Evolutionary conservation across 37 sponge, comb jelly and placozoan species (phyloP).

Genomic region (Cladorhizidae sp.): DNA sequence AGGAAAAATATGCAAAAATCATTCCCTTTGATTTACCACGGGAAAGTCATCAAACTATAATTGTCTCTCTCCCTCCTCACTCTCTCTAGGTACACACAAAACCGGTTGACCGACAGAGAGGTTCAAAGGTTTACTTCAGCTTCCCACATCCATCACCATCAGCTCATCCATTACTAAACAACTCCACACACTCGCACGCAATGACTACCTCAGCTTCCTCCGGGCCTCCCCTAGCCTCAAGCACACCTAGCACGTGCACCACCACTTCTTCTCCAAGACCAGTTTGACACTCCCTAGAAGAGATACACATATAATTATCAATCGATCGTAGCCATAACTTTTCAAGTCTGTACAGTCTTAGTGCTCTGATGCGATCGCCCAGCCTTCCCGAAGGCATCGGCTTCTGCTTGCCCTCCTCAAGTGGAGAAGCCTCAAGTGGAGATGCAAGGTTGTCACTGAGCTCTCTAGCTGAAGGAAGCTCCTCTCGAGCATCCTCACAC

Average conservation of each 20-base stretch:
- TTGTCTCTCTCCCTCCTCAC: too few species aligned
- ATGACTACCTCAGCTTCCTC: slow-evolving; percentile 41
- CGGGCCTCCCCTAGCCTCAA: slow-evolving; percentile 12
- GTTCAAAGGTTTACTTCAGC: too few species aligned
- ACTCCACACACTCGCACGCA: too few species aligned
- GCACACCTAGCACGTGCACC: neutral
- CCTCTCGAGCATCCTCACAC: neutral
- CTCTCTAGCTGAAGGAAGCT: neutral
- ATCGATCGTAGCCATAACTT: neutral
- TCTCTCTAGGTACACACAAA: too few species aligned
- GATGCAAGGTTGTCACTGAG: too few species aligned
- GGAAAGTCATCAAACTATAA: too few species aligned
- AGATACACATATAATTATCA: neutral
- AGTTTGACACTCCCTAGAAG: slow-evolving; percentile 23
- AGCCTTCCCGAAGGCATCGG: slow-evolving; percentile 21
- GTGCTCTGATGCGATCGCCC: slow-evolving; percentile 4
- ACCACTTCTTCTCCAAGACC: slow-evolving; percentile 14
- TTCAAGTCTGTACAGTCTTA: slow-evolving; percentile 26
- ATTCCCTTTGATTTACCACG: too few species aligned
- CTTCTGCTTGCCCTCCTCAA: neutral
- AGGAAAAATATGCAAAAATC: too few species aligned
- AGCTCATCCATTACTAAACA: too few species aligned
- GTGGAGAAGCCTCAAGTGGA: too few species aligned
- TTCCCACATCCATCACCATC: too few species aligned
- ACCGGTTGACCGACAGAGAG: too few species aligned